phyloP scores from a whole-genome alignment of 2,113 vertebrate genomes.

The Sinosuthora webbiana region DNA sequence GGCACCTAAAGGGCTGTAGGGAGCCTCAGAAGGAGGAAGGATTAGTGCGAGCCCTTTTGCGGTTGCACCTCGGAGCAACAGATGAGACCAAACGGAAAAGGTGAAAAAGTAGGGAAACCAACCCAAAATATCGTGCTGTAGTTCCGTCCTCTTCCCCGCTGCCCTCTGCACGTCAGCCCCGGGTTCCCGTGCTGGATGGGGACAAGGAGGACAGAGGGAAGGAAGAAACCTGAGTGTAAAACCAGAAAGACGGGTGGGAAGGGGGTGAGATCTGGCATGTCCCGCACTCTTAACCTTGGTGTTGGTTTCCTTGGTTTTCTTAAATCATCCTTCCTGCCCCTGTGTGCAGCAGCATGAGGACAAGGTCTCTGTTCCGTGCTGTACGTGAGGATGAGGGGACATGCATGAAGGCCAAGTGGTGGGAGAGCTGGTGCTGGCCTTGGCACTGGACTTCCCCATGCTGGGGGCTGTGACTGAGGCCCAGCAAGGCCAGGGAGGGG shows the following conservation, averaged over 20 bases:
- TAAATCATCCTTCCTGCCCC: neutral
- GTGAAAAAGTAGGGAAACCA: neutral
- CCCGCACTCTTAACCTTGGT: neutral
- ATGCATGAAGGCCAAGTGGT: fast-evolving
- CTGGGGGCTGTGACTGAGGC: fast-evolving
- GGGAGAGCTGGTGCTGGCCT: neutral
- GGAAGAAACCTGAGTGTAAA: neutral
- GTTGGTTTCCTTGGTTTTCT: neutral
- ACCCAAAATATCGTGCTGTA: fast-evolving
- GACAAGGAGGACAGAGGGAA: neutral
- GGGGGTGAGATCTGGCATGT: neutral
- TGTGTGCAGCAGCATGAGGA: fast-evolving
- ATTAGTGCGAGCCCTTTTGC: neutral
- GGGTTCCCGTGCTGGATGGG: neutral
- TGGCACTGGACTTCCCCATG: fast-evolving
- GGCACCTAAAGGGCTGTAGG: neutral
- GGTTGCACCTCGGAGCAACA: neutral
- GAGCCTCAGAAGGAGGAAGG: neutral
- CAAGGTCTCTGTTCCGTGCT: neutral
- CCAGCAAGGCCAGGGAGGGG: fast-evolving
- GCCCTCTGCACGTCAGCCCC: neutral
- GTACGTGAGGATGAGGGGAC: fast-evolving
- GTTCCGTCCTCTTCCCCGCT: neutral
- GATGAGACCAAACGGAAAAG: neutral
- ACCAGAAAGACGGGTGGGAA: neutral